Evolutionary conservation across 1,140 invertebrate species (phyloP), one percentile per base, ranked within the genome.

Genomic region (Nephotettix cincticeps): DNA sequence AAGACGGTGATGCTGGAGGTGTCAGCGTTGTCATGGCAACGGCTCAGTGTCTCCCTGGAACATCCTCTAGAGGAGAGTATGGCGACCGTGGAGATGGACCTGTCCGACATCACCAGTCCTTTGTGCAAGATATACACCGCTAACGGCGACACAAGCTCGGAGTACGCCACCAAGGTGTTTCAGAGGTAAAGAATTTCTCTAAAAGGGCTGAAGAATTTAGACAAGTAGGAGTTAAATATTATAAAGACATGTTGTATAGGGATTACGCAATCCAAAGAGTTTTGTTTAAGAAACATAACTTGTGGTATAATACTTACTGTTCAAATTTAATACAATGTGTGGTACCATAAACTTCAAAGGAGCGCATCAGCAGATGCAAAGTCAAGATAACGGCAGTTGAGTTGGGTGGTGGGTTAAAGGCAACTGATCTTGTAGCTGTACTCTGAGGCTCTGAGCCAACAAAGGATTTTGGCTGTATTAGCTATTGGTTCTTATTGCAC

Each of bases 11-110:
- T 97, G 84, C 91, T 98, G 79, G 96, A 99, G 83, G 88, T 98
- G 72, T 95, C 90, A 74, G 92, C 95, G 4, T 81, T 96, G 1
- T 95, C 94, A 0, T 92, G 91, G 84, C 90, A 94, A 68, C 93
- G 95, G 79, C 89, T 99, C 66, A 93, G 91, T 17, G 88, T 98
- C 2, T 92, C 93, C 30, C 88, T 99, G 79, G 95, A 98, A 79
- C 95, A 98, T 84, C 96, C 96, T 0, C 84, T 92, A 28, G 93
- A 97, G 77, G 94, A 97, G 79, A 92, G 91, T 70, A 90, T 98
- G 86, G 92, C 95, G 0, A 97, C 95, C 0, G 91, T 93, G 17
- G 95, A 98, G 78, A 84, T 99, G 69, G 91, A 97, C 79, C 80
- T 99, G 28, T 86, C 88, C 14, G 94, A 97, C 76, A 88, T 92